Evolutionary conservation across 30 jellyfish, hydroid and myxozoan species (phyloP), one percentile per base, ranked within the genome.

Genomic region (Aurelia sp.): DNA sequence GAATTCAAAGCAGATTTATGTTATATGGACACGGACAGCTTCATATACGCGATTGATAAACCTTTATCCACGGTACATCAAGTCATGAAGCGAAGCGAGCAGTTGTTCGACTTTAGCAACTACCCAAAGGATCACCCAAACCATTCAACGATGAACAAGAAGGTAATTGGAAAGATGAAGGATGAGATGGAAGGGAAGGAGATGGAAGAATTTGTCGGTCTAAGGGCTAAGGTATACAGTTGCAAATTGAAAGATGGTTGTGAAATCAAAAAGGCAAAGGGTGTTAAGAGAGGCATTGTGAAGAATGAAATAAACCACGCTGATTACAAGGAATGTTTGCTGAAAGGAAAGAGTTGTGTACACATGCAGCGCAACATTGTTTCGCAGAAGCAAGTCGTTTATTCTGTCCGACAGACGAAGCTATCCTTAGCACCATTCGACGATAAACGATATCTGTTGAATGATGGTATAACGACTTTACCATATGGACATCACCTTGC

Each of bases 151-250:
- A 5, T 16, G 4, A 76, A 27, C 58, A 59, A 76, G 81, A 60
- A 78, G 24, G 89, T 78, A 7, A 57, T 64, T 17, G 88, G 88
- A 1, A 51, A 22, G 24, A 16, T 76, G 59, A 76, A 76, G 27
- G 88, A 76, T 57, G 80, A 76, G 60, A 16, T 52, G 10, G 77
- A 48, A 13, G 80, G 77, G 0, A 19, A 3, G 3, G 63, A 5
- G 17, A 76, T 76, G 75, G 27, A 76, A 3, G 88, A 53, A 5
- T 76, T 76, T 55, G 62, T 18, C 9, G 82, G 80, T 11, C 12
- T 52, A n/a, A 6, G 88, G 13, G 80, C 82, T 1, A 76, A 76
- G 63, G 21, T 76, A 82, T 59, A 58, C 22, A 30, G 67, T 5
- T 53, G 63, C 27, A 52, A 76, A 62, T 8, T 51, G 0, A 10